phyloP scores from a whole-genome alignment of 2,797 vertebrate species.

The Anguilla megastoma region DNA sequence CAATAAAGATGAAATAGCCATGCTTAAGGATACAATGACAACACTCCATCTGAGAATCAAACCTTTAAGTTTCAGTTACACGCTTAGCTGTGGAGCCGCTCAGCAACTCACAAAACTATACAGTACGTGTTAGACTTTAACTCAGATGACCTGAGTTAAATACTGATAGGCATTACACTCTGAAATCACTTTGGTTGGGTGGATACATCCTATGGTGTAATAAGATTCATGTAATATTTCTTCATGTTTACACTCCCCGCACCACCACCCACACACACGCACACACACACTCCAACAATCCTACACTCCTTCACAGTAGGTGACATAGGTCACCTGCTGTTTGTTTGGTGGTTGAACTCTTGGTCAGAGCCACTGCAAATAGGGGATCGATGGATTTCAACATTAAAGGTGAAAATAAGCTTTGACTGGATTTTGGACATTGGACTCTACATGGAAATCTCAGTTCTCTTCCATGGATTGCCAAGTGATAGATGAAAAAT shows the following conservation, averaged over 20 bases:
- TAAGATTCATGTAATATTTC: background rate
- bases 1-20: background rate
- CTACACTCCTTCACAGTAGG: background rate
- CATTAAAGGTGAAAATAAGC: conserved; percentile 46
- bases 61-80: background rate
- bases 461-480: conserved; percentile 29
- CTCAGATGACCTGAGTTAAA: background rate
- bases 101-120: background rate
- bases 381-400: conserved; percentile 66
- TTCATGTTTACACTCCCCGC: background rate
- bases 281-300: background rate
- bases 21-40: background rate
- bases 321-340: conserved; percentile 51
- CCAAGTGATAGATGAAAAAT: conserved; percentile 23
- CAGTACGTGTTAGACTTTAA: background rate
- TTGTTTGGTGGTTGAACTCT: conserved; percentile 58
- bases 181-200: background rate
- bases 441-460: conserved; percentile 29
- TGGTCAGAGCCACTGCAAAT: conserved; percentile 60
- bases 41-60: background rate
- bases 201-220: background rate
- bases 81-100: background rate
- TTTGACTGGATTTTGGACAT: conserved; percentile 48
- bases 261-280: background rate
- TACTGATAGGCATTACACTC: background rate